These are phyloP conservation scores for Gobiocypris rarus DNA, from an alignment of 2,113 vertebrate species.

Conservation along the genomic window DNA sequence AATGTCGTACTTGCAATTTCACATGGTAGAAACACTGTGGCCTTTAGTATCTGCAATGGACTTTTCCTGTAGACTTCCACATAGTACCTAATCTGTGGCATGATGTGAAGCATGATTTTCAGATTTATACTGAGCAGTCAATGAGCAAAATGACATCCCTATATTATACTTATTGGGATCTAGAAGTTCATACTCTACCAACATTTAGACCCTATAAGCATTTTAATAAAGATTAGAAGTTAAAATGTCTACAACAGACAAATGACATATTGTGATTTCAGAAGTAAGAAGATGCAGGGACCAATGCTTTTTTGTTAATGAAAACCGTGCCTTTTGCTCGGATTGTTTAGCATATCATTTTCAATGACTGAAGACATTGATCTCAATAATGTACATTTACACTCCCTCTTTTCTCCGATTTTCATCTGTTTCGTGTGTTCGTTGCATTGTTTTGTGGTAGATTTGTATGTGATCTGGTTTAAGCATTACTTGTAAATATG, in stretches of 20 bases:
- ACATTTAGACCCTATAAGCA: neutral
- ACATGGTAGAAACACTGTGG: slow-evolving; percentile 18
- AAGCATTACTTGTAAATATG: slow-evolving; percentile 60
- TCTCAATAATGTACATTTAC: neutral
- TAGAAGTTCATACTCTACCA: neutral
- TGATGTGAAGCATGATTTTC: slow-evolving; percentile 23
- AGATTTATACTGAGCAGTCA: slow-evolving; percentile 18
- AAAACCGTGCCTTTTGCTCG: slow-evolving; percentile 26
- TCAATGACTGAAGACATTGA: neutral
- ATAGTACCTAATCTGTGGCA: slow-evolving; percentile 29
- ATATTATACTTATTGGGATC: slow-evolving; percentile 8
- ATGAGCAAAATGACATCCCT: neutral
- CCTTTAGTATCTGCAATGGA: neutral
- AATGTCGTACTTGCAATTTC: neutral
- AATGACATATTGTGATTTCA: neutral
- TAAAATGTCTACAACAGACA: neutral
- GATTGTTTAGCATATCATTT: neutral
- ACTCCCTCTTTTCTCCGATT: neutral
- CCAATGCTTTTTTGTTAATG: neutral
- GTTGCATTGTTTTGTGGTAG: neutral
- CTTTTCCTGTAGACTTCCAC: neutral
- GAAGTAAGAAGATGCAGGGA: neutral
- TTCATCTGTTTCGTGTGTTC: neutral
- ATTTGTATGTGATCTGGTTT: slow-evolving; percentile 15
- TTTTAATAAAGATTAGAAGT: neutral